Percentiles rank a stretch among this genome's conserved stretches.
These are phyloP conservation scores for Parazoanthus atlanticus DNA, from an alignment of 92 coral and sea anemone species.

Conservation along the genomic window DNA sequence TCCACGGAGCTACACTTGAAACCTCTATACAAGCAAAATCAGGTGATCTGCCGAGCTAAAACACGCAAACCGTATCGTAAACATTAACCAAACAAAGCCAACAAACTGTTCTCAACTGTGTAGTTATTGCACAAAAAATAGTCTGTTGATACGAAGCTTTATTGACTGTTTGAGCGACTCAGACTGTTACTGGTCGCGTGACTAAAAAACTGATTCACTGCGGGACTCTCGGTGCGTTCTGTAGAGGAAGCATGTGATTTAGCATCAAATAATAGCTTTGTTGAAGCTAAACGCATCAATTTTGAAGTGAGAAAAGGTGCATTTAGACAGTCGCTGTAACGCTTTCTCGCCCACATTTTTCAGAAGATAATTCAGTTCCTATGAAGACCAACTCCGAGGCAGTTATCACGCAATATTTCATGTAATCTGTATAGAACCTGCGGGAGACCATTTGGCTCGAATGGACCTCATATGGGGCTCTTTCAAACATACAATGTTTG, in stretches of 20 bases:
- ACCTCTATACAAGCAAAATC: background rate
- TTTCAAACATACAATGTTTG: slow-evolving; percentile 46
- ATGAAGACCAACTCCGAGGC: slow-evolving; percentile 9
- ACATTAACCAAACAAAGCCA: background rate
- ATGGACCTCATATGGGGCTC: slow-evolving; percentile 30
- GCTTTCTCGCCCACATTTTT: slow-evolving; percentile 32
- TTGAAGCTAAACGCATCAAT: background rate
- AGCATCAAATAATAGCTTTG: background rate
- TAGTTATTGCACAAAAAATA: slow-evolving; percentile 21
- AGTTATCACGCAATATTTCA: slow-evolving; percentile 26
- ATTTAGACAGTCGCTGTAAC: background rate
- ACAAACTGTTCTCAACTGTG: background rate
- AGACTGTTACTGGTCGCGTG: slow-evolving; percentile 24
- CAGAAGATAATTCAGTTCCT: slow-evolving; percentile 15
- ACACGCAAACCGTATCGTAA: background rate
- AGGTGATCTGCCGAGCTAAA: slow-evolving; percentile 12
- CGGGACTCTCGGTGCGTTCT: background rate
- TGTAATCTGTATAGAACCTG: slow-evolving; percentile 14
- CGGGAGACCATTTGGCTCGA: slow-evolving; percentile 16
- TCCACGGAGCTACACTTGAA: background rate
- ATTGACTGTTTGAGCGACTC: slow-evolving; percentile 11
- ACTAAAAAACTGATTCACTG: slow-evolving; percentile 8
- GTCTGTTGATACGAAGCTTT: slow-evolving; percentile 8
- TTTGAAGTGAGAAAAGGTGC: background rate
- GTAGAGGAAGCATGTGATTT: background rate